Evolutionary conservation across 1,140 invertebrate genomes (phyloP), one percentile per base, ranked within the genome.

Genomic region (Anthonomus grandis): DNA sequence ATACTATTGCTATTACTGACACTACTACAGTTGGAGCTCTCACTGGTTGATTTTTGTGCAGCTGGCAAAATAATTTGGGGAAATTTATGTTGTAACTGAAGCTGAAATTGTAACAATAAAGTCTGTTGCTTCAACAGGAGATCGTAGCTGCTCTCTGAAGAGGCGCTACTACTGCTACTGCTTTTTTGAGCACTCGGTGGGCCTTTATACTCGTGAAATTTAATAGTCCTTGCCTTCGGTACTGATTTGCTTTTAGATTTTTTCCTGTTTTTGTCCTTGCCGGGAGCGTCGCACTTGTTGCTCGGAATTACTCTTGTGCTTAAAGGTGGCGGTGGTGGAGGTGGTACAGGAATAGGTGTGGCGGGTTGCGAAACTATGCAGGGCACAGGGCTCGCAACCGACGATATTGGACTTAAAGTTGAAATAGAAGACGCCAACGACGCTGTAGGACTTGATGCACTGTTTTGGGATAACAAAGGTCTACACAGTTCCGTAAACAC

Each of bases 191-290:
- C 90, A 76, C 89, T 96, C 50, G 94, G 93, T 34, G 95, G 95
- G 47, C 94, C 94, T 80, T 97, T 97, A 74, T 98, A 97, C 74
- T 98, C 95, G 74, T 98, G 95, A 75, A 98, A 98, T 78, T 98
- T 98, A 57, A 97, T 95, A 36, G 88, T 92, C 56, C 91, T 85
- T 2, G 91, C 84, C 73, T 97, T 97, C 4, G 86, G 81, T 69
- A 91, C 89, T 41, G 86, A 86, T 72, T 92, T 93, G 22, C 84
- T 85, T 75, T 96, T 95, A n/a, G 83, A 86, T 74, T 95, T 95
- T 75, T 95, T 95, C 37, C 87, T 77, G 65, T 89, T 91, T 68
- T 90, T 91, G 65, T 87, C 89, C 69, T 91, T 91, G 3, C 85
- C 86, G 0, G 86, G 85, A 1, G 84, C 83, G 67, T 85, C 83